Evolutionary conservation across 2,797 vertebrate species (phyloP), one percentile per base, ranked within the genome.

Genomic region (Gambusia yucatana): DNA sequence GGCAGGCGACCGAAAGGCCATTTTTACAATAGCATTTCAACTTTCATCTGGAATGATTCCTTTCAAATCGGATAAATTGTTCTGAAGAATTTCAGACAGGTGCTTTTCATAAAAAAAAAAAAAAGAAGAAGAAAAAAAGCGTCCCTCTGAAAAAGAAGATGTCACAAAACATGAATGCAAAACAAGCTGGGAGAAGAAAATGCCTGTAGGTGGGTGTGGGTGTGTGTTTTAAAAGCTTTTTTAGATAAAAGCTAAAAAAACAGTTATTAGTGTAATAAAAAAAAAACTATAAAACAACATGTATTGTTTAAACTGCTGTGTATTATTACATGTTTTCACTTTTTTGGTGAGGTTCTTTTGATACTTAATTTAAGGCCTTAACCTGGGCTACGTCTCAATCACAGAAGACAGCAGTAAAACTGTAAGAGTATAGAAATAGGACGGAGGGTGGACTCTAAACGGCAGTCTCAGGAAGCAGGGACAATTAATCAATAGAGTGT

Each of bases 401-500:
- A 87, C 86, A 91, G 88, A 82, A 86, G 86, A 88, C 78, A 89
- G 88, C 75, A 82, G 88, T 87, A 89, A 92, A 67, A 90, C 39
- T 89, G 86, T 86, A 39, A 84, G 80, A 80, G 91, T 52, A 75
- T 7, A 59, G 36, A 25, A 46, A 41, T 1, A 6, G 39, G 52
- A 28, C 1, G 5, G 8, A 9, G 16, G 50, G 80, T 80, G 82
- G 80, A 46, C 86, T 89, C 86, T 91, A 85, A 93, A 91, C 77
- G 78, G 81, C 86, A 87, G 89, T 94, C 87, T 93, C 87, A 90
- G 92, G 93, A 95, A 93, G 88, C 87, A 20, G 84, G 87, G 84
- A 93, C 93, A 95, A 94, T 94, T 93, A 95, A 95, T 95, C 93
- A 94, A 95, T 95, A 87, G 90, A 94, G 91, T 93, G 90, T 93